Evolutionary conservation across 2,797 vertebrate species (phyloP), one percentile per base, ranked within the genome.

Genomic region (Phoeniculus purpureus): DNA sequence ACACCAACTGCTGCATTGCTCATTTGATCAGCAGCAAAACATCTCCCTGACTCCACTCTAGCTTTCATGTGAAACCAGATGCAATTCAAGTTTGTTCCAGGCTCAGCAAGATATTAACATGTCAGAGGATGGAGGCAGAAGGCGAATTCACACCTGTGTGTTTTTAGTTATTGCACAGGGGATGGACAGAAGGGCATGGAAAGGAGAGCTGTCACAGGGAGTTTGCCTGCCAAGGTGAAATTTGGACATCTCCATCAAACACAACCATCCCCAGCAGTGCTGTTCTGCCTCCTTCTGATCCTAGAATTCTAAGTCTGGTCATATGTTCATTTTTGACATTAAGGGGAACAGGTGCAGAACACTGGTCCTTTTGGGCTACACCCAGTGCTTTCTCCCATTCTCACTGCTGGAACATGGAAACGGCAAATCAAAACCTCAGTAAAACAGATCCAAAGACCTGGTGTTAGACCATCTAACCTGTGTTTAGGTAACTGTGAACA

Each of bases 1-100:
- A 23, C 4, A 0, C 5, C 0, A 2, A 34, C 15, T 0, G 0
- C 29, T 14, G n/a, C 26, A 5, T 5, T 34, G 25, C 26, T 59
- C 7, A 7, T 60, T 31, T 19, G 27, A 55, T 5, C 1, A 0
- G 65, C 31, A 56, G 56, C 34, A 73, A 50, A 65, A 50, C 1
- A 0, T 2, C 43, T 2, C 64, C 50, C 74, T 66, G 45, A 79
- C 85, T 29, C 47, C 59, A 15, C 29, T 90, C 47, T 14, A 6
- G 17, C 21, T 76, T 32, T 11, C n/a, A 21, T 2, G 2, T 23
- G 81, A 88, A 81, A 88, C 18, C 58, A 74, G 48, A 62, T 23
- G 43, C 26, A 61, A 23, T 7, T 16, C 8, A 56, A 47, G 40
- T n/a, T 79, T 56, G 60, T 48, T 27, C 16, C n/a, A 27, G 72